Conservation (phyloP, 1,140 invertebrate species). For the Armadillidium nasatum region DNA sequence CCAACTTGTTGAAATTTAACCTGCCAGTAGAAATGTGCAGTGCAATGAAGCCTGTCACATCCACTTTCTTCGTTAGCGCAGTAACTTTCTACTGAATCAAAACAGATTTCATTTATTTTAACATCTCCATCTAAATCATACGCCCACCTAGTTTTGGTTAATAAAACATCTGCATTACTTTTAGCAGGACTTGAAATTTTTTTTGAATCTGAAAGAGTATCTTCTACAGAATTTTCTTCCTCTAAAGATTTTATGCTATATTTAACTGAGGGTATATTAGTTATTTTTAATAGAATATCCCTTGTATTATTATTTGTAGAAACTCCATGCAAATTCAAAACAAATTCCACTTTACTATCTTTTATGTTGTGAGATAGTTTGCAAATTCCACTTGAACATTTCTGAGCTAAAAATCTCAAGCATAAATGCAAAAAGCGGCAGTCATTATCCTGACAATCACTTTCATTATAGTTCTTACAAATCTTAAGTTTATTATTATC, state of each 20-base stretch:
- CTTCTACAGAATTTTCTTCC: background rate
- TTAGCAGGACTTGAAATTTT: no score
- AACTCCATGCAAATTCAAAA: background rate
- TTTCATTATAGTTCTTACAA: background rate
- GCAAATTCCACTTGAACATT: background rate
- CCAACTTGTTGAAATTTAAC: no score
- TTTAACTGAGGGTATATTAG: background rate
- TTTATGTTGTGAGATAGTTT: background rate
- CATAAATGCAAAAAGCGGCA: background rate
- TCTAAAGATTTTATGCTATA: background rate
- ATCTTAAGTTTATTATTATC: background rate
- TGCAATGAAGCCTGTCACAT: constrained; percentile 1
- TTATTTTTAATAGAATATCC: background rate
- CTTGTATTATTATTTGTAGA: background rate
- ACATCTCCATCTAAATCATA: background rate
- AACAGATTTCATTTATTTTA: constrained; percentile 6
- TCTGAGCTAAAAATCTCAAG: background rate
- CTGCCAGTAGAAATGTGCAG: constrained; percentile 3
- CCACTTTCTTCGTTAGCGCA: background rate
- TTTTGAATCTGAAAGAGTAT: background rate
- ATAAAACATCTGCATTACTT: background rate
- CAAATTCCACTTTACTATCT: background rate
- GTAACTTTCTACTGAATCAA: background rate
- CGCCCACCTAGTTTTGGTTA: background rate
- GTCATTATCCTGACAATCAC: background rate